Evolutionary conservation across 2,888 invertebrate species (phyloP), one percentile per base, ranked within the genome.

Genomic region (Druceiella hillmani): DNA sequence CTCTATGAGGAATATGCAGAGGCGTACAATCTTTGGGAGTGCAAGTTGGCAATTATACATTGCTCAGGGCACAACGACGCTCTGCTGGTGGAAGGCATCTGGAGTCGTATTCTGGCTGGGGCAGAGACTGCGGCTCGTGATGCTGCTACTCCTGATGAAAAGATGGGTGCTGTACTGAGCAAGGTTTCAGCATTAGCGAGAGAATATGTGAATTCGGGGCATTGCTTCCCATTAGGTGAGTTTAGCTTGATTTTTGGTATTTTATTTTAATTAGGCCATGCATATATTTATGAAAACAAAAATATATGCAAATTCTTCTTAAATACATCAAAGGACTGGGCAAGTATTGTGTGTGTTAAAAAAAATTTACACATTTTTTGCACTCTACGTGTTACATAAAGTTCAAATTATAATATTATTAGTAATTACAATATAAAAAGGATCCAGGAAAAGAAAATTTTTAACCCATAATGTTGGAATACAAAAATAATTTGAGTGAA

Each of bases 51-150:
- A 4, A 94, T 99, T 46, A 82, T 98, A 30, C 88, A 94, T 53
- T 94, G 93, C 59, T 93, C 95, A 4, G 91, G 93, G 9, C 89
- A 94, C 62, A 85, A 87, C 52, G 95, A 98, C 59, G 78, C 83
- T 0, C 73, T 86, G 40, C 69, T 95, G 6, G 86, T 98, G 28
- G 90, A 94, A 63, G 83, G 83, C 38, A 85, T 95, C 35, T 97
- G 97, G 95, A 82, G 81, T 43, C 85, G 89, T 57, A 90, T 98
- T 38, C 73, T 87, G 41, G 62, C 67, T 36, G 82, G 81, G 57
- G 64, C 80, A 13, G 71, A 74, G 59, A 58, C 70, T 39, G 58
- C 66, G 27, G 61, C 69, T 47, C 41, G 70, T 53, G 38, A 55
- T 51, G 47, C 73, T 69, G 29, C 77, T 57, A 51, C 69, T 36